Conservation (phyloP, 2,888 invertebrate species). For the Pseudococcus longispinus region DNA sequence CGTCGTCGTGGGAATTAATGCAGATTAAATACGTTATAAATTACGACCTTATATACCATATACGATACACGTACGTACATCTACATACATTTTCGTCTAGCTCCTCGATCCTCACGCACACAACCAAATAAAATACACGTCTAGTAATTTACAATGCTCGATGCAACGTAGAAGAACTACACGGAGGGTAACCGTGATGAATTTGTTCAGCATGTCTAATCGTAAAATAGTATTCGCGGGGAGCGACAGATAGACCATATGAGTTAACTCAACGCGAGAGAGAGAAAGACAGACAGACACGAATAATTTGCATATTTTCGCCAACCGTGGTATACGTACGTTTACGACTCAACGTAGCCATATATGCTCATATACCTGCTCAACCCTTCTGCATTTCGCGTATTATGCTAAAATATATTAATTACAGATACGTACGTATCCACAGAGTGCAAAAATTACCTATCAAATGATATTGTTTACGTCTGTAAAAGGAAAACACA, state of each 20-base stretch:
- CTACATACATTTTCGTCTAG: no score
- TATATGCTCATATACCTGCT: not conserved
- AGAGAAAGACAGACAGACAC: not conserved
- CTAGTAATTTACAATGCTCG: not conserved
- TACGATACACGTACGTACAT: no score
- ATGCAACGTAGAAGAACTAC: not conserved
- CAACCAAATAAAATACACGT: not conserved
- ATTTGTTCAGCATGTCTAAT: constrained; percentile 24
- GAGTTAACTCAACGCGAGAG: not conserved
- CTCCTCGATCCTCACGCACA: not conserved
- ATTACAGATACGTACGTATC: not conserved
- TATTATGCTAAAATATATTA: not conserved
- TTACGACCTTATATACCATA: not conserved
- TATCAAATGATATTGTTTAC: no score
- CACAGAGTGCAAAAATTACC: not conserved
- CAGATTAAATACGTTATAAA: constrained; percentile 24
- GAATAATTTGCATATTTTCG: constrained; percentile 11
- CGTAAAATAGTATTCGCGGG: not conserved
- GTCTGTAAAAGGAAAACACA: not conserved
- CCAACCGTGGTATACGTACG: not conserved
- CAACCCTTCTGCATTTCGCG: not conserved
- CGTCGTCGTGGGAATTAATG: constrained; percentile 19
- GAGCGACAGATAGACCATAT: not conserved
- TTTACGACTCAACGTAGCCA: not conserved
- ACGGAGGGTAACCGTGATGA: constrained; percentile 15